Percentiles rank a stretch among this genome's conserved stretches.
phyloP scores from a whole-genome alignment of 1,140 invertebrate species.

The Artemia franciscana region DNA sequence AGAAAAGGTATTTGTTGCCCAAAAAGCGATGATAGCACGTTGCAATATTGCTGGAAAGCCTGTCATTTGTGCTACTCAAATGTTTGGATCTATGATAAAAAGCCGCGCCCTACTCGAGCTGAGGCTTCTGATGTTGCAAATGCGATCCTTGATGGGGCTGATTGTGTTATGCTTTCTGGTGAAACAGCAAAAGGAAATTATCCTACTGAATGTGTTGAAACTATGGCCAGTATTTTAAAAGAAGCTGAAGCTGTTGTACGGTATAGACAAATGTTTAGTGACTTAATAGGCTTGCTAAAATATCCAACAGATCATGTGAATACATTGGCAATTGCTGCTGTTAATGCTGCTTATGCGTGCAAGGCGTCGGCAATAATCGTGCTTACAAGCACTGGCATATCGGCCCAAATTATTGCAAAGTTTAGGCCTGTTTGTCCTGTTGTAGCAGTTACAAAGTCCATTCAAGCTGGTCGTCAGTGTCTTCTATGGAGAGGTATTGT shows the following conservation, averaged over 20 bases:
- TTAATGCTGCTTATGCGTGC: too few species aligned
- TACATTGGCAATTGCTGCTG: too few species aligned
- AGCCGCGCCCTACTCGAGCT: slow-evolving; percentile 82
- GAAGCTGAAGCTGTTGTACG: slow-evolving; percentile 42
- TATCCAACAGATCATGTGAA: too few species aligned
- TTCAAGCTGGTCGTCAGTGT: too few species aligned
- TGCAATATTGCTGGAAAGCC: slow-evolving; percentile 82
- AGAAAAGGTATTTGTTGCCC: slow-evolving; percentile 94
- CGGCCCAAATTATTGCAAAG: too few species aligned
- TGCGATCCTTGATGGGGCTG: slow-evolving; percentile 84
- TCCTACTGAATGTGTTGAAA: slow-evolving; percentile 68
- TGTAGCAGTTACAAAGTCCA: too few species aligned
- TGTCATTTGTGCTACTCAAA: slow-evolving; percentile 91
- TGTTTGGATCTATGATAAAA: slow-evolving; percentile 94
- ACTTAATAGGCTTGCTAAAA: slow-evolving; percentile 21
- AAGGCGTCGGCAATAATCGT: too few species aligned
- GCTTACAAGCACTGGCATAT: too few species aligned
- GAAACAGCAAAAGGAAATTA: slow-evolving; percentile 94
- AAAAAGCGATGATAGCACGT: slow-evolving; percentile 85
- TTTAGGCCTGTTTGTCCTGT: too few species aligned
- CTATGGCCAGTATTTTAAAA: slow-evolving; percentile 75
- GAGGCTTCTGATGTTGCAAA: slow-evolving; percentile 94
- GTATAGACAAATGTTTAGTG: slow-evolving; percentile 32
- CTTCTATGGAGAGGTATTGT: too few species aligned
- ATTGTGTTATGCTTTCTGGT: slow-evolving; percentile 95